Evolutionary conservation across 2,113 vertebrate species (phyloP), one percentile per base, ranked within the genome.

Genomic region (Solenodon paradoxus): DNA sequence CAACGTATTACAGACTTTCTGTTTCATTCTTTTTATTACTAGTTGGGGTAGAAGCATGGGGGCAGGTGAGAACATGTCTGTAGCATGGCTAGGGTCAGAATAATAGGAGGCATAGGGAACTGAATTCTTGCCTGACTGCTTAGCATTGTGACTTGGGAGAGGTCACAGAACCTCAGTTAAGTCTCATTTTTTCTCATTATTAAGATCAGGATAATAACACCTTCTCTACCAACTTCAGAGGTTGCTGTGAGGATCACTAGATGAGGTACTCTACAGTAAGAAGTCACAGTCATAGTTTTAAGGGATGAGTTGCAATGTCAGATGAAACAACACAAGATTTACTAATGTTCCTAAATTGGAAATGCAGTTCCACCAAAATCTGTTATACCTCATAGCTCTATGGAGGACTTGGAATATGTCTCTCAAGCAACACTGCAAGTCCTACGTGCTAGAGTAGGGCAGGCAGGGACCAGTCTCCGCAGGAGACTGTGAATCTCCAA

Each of bases 21-120:
- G 20, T 92, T 95, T 96, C 53, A 82, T 59, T 69, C 78, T 92
- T 86, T 97, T 94, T 97, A 93, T 91, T 94, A 85, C 77, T 88
- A 72, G 49, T n/a, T 64, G 66, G 92, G 81, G 15, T 69, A 66
- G 80, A 77, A 90, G 84, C 16, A 3, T 15, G 74, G 79, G 78
- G 84, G 94, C 77, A 93, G 66, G 80, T 85, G 88, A 95, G 84
- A 92, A 97, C 88, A 95, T 42, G 88, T 92, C 66, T 72, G 30
- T 61, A 74, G 77, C 71, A 85, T 32, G 72, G 88, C 15, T 38
- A 85, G 77, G 80, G 49, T 88, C 61, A 53, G 82, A 91, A 38
- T 55, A 68, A 82, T 59, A 66, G 7, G 53, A 82, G 72, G 94
- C 80, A 40, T 63, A 51, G 84, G 30, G 47, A 61, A 38, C 17